Evolutionary conservation across 2,888 invertebrate genomes (phyloP).

Genomic region (Trachelus iudaicus): DNA sequence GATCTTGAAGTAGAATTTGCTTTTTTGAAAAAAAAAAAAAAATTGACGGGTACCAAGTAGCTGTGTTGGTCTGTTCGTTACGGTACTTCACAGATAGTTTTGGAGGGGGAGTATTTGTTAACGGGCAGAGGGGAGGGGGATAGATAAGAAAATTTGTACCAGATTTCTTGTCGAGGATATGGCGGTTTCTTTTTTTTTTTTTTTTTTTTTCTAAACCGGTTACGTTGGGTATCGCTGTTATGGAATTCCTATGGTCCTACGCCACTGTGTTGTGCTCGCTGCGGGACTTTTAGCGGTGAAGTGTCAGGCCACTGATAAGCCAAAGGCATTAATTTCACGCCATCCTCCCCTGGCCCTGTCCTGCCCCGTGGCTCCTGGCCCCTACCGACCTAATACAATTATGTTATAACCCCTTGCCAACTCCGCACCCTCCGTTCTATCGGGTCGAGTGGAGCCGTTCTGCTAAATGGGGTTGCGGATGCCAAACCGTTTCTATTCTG

Average conservation of each 20-base stretch:
- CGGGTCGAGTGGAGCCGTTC: background rate
- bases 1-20: no score
- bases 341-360: slow-evolving; percentile 41
- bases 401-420: slow-evolving; percentile 62
- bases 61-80: no score
- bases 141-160: no score
- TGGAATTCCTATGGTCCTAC: slow-evolving; percentile 19
- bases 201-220: no score
- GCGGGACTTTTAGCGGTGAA: slow-evolving; percentile 57
- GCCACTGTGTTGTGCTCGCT: slow-evolving; percentile 30
- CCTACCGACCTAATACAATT: slow-evolving; percentile 61
- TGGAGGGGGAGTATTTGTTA: no score
- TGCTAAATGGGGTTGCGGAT: slow-evolving; percentile 20
- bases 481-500: slow-evolving; percentile 22
- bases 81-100: no score
- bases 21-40: no score
- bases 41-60: no score
- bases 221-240: no score
- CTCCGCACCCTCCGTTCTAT: slow-evolving; percentile 16
- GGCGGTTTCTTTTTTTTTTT: no score
- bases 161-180: no score
- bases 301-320: slow-evolving; percentile 63
- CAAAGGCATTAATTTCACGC: slow-evolving; percentile 63
- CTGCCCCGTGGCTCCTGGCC: slow-evolving; percentile 35
- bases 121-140: no score